A percentile compares a stretch with the other conserved stretches of the same genome.
Evolutionary conservation across 2,888 invertebrate genomes (phyloP).

Genomic region (Brachylomia viminalis): DNA sequence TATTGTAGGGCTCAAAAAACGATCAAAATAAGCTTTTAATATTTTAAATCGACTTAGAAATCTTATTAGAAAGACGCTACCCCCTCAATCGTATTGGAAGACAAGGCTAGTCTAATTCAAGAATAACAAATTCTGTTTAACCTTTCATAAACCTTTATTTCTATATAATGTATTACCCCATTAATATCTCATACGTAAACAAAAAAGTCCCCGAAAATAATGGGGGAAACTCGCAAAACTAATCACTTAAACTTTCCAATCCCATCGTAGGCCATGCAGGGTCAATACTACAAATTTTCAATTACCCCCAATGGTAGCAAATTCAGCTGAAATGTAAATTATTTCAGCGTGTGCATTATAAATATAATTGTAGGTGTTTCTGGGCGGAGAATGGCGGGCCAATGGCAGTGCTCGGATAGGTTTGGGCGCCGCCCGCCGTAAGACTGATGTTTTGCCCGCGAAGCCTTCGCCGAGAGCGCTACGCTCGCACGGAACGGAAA

Average conservation of each 20-base stretch:
- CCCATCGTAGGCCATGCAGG: constrained; percentile 81
- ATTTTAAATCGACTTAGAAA: neutral
- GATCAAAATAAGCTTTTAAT: neutral
- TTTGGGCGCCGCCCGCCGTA: constrained; percentile 84
- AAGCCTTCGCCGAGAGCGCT: constrained; percentile 85
- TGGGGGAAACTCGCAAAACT: constrained; percentile 73
- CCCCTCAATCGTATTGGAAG: constrained; percentile 13
- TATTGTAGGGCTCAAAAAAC: too few species aligned
- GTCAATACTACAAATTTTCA: constrained; percentile 91
- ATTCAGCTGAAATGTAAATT: constrained; percentile 91
- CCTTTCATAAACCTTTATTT: constrained; percentile 9
- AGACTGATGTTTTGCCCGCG: constrained; percentile 88
- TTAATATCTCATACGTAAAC: constrained; percentile 28
- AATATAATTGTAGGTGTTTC: constrained; percentile 89
- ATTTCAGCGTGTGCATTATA: constrained; percentile 90
- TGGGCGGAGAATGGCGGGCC: constrained; percentile 83
- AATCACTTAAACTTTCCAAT: constrained; percentile 81
- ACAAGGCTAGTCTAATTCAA: neutral
- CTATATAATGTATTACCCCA: constrained; percentile 28
- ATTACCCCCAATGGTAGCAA: constrained; percentile 89
- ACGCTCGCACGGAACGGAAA: constrained; percentile 65
- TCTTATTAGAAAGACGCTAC: neutral
- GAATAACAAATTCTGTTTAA: constrained; percentile 11
- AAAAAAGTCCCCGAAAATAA: constrained; percentile 55
- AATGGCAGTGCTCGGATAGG: constrained; percentile 78